Base-by-base conservation (phyloP, 2,113 vertebrate genomes). In the Sigmodon hispidus region DNA sequence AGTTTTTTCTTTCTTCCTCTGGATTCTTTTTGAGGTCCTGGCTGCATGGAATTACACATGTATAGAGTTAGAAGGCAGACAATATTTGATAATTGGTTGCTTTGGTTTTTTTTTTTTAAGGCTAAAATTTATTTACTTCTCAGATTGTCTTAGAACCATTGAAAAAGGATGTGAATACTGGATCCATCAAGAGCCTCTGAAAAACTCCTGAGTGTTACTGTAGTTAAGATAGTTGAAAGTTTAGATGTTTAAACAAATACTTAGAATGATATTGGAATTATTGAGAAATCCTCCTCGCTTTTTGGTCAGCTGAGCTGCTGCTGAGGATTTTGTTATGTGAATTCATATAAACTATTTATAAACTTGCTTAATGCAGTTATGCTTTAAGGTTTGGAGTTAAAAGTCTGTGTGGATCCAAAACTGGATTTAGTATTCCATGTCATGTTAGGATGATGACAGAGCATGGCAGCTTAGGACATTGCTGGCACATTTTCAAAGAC, bases 401-500 rank as follows among this genome's bases (percentile, higher is more conserved):
- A 96, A 96, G 3, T 95, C 31, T 48, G n/a, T 1, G 16, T 15
- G 75, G 52, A 84, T 86, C 55, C 91, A 76, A 93, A 92, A 94
- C 80, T 61, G 84, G 83, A 80, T 95, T 96, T 97, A 80, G 76
- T 85, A 65, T 96, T 95, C 91, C 9, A 21, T 69, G 52, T 1
- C 43, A 31, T 96, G 67, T n/a, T 26, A 93, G 52, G 80, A 93
- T 57, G 94, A 88, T 83, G 76, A 87, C 75, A 96, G 90, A 77
- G 93, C 43, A 9, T 16, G 91, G 94, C 87, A 96, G 24, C 9
- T 31, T 22, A 10, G 79, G 92, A 89, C 87, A 96, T 8, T 34
- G 90, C 40, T 95, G 95, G 94, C 93, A 9, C 26, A 1, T 91
- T 95, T 96, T 96, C 94, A 98, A 97, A 98, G 81, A 72, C 97